Base-by-base conservation (phyloP, 2,797 vertebrate species). In the Picus viridis region DNA sequence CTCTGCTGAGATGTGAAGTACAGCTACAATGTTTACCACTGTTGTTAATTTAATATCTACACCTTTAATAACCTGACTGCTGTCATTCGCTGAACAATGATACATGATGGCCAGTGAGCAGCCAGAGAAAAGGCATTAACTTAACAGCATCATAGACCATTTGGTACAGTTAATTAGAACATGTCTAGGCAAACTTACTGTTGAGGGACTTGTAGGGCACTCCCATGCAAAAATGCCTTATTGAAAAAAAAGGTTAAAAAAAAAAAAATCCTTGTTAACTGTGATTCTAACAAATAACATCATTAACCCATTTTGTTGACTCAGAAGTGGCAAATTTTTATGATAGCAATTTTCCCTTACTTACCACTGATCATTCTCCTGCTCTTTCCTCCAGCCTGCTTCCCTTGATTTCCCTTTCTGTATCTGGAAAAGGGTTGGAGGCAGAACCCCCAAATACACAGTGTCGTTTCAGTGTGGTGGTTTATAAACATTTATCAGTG, bases 11-110 rank as follows among this genome's bases (percentile, higher is more conserved):
- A 98, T 95, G 97, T 97, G 98, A 98, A 97, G 96, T 98, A 94
- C 96, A 96, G 97, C 97, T 98, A 98, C 98, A 97, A 97, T 98
- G 98, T 98, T 98, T 98, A 98, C 98, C 97, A 97, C 98, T 98
- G 97, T 97, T 97, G 97, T 98, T 98, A 98, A 98, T 98, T 98
- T 98, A 98, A 98, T 98, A 98, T 97, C 98, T 98, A 98, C 98
- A 98, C 98, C 98, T 98, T 97, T 98, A 98, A 98, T 98, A 98
- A 98, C 98, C 97, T 97, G 97, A 98, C 97, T 97, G 97, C 97
- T 98, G 98, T 98, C 98, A 97, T 97, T 98, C 12, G 92, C 96
- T 86, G 97, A 98, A 97, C 97, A 97, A 97, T 98, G 98, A 98
- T 98, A 97, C 97, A 98, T 97, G 98, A 97, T 97, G 97, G 94